A percentile compares a stretch with the other conserved stretches of the same genome.
phyloP scores from a whole-genome alignment of 2,797 vertebrate genomes.

The Clarias platycephalus region DNA sequence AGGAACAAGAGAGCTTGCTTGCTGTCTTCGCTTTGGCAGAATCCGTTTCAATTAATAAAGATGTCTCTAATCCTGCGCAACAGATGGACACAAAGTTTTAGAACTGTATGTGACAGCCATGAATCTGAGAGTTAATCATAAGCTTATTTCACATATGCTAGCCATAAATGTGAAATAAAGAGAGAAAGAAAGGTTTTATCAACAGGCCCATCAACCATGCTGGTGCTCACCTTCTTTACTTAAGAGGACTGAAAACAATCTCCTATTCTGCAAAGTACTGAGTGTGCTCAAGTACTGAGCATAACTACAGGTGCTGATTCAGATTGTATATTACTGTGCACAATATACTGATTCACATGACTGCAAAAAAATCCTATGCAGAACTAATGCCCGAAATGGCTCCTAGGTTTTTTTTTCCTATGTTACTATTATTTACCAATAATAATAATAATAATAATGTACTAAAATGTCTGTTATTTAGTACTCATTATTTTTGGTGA shows the following conservation, averaged over 20 bases:
- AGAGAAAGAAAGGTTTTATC: not conserved
- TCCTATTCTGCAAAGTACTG: not conserved
- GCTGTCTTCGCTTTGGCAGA: constrained; percentile 68
- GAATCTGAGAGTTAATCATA: not conserved
- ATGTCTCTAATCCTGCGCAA: constrained; percentile 64
- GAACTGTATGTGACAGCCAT: not conserved
- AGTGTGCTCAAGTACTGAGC: not conserved
- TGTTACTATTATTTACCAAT: too few relatives aligned
- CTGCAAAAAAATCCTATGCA: too few relatives aligned
- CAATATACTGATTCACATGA: not conserved
- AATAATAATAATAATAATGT: not conserved
- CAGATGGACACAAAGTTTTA: constrained; percentile 70
- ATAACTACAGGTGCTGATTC: not conserved
- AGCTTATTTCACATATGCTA: not conserved
- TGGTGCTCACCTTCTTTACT: not conserved
- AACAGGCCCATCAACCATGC: not conserved
- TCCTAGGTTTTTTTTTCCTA: not conserved
- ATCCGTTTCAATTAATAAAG: constrained; percentile 47
- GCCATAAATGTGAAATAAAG: not conserved
- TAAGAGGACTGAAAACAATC: constrained; percentile 2
- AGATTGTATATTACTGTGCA: not conserved
- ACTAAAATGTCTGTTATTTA: constrained; percentile 1
- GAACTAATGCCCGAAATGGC: not conserved
- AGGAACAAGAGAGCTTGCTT: constrained; percentile 71
- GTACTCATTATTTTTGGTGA: not conserved